phyloP scores from a whole-genome alignment of 2,797 vertebrate species.

The Sciaenops ocellatus region DNA sequence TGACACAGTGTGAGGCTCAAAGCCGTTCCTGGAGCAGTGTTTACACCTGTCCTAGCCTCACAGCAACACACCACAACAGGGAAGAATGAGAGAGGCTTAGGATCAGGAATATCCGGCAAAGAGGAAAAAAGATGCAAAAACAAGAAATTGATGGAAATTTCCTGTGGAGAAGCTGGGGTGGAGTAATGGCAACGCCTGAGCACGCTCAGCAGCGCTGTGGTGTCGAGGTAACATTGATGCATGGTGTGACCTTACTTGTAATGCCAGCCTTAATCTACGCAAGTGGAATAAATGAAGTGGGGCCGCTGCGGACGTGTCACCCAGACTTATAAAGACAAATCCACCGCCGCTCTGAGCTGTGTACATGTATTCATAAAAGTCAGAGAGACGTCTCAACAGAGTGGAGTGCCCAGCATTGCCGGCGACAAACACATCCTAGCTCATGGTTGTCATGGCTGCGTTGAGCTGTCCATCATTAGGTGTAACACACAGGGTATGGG shows the following conservation, averaged over 20 bases:
- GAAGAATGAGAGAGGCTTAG: slow-evolving; percentile 33
- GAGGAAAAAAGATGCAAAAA: slow-evolving; percentile 59
- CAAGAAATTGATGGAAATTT: slow-evolving; percentile 79
- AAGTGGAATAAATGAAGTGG: slow-evolving; percentile 91
- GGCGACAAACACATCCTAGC: slow-evolving; percentile 59
- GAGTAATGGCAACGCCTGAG: slow-evolving; percentile 72
- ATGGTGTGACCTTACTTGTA: slow-evolving; percentile 91
- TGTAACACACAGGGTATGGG: slow-evolving; percentile 45
- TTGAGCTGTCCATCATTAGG: slow-evolving; percentile 75
- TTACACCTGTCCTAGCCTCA: slow-evolving; percentile 76
- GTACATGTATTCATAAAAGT: slow-evolving; percentile 88
- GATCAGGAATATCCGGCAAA: slow-evolving; percentile 51
- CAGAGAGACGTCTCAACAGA: slow-evolving; percentile 76
- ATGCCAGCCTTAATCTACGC: slow-evolving; percentile 90
- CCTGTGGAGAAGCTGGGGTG: slow-evolving; percentile 70
- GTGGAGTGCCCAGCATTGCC: slow-evolving; percentile 60
- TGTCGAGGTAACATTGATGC: slow-evolving; percentile 89
- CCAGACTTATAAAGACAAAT: slow-evolving; percentile 90
- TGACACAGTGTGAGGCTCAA: slow-evolving; percentile 73
- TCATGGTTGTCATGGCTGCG: slow-evolving; percentile 68
- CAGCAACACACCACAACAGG: slow-evolving; percentile 53
- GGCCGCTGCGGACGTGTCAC: slow-evolving; percentile 84
- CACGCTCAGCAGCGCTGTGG: slow-evolving; percentile 76
- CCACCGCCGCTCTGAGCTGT: slow-evolving; percentile 80
- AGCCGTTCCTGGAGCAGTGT: slow-evolving; percentile 71